phyloP scores from a whole-genome alignment of 2,888 invertebrate species.

The Watsonalla binaria region DNA sequence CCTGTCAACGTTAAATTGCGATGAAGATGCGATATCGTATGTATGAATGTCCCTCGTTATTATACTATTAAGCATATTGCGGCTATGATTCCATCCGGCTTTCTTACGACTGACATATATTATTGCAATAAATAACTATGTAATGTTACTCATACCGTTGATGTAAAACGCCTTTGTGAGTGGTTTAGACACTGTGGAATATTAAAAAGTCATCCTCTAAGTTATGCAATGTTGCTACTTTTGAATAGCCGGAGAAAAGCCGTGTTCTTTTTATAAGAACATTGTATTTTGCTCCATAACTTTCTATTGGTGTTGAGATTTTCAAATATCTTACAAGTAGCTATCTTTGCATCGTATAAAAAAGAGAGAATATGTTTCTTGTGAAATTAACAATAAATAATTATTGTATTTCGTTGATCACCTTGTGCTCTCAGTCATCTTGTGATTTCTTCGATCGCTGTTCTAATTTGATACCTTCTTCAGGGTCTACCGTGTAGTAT shows the following conservation, averaged over 20 bases:
- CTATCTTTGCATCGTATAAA: no score
- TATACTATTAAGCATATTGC: background rate
- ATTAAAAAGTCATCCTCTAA: background rate
- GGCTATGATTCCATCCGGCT: constrained; percentile 1
- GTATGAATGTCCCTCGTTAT: background rate
- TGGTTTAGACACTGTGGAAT: background rate
- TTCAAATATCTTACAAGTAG: no score
- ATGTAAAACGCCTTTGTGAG: background rate
- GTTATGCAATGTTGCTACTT: background rate
- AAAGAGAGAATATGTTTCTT: no score
- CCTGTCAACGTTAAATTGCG: constrained; percentile 7
- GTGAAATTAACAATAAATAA: no score
- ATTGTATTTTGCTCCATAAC: background rate
- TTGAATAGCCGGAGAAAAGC: background rate
- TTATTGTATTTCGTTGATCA: no score
- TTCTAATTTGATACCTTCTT: no score
- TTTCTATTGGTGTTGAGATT: no score
- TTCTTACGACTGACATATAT: constrained; percentile 2
- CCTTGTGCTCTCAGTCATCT: no score
- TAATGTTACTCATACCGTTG: constrained; percentile 2
- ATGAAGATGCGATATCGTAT: constrained; percentile 10
- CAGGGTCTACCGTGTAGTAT: no score
- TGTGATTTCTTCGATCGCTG: no score
- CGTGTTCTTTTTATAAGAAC: background rate
- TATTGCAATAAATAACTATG: background rate